Conservation (phyloP, 2,113 vertebrate species). For the Thamnaconus septentrionalis region DNA sequence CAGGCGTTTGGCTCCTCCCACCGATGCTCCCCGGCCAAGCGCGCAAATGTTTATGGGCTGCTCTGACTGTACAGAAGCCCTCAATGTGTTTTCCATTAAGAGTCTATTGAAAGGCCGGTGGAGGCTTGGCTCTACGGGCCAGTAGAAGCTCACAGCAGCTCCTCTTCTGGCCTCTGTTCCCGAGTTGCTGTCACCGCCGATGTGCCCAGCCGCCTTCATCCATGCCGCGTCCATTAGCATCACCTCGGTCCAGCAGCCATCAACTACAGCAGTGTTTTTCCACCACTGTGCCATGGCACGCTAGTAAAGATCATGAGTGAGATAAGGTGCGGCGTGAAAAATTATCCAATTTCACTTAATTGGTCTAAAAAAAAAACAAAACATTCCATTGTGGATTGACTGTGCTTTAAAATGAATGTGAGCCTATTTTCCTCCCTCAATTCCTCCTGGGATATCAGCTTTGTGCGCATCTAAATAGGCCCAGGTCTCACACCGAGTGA, state of each 20-base stretch:
- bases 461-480: too few relatives aligned
- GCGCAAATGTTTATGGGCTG: conserved; percentile 17
- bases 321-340: too few relatives aligned
- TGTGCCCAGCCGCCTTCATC: neutral
- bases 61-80: conserved; percentile 20
- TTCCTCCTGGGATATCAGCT: too few relatives aligned
- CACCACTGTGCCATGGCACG: too few relatives aligned
- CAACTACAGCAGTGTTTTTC: neutral
- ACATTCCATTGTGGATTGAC: too few relatives aligned
- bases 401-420: too few relatives aligned
- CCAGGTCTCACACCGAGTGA: too few relatives aligned
- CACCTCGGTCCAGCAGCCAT: neutral
- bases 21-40: neutral
- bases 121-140: neutral
- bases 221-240: conserved; percentile 41
- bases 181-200: conserved; percentile 35
- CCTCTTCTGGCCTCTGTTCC: neutral
- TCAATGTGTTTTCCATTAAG: conserved; percentile 42
- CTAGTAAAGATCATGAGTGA: too few relatives aligned
- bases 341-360: too few relatives aligned
- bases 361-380: too few relatives aligned
- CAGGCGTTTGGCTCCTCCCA: conserved; percentile 3
- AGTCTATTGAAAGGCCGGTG: conserved; percentile 32
- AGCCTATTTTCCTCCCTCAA: too few relatives aligned
- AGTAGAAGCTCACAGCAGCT: too few relatives aligned